Conservation (phyloP, 2,888 invertebrate species). For the Steromphala cineraria region DNA sequence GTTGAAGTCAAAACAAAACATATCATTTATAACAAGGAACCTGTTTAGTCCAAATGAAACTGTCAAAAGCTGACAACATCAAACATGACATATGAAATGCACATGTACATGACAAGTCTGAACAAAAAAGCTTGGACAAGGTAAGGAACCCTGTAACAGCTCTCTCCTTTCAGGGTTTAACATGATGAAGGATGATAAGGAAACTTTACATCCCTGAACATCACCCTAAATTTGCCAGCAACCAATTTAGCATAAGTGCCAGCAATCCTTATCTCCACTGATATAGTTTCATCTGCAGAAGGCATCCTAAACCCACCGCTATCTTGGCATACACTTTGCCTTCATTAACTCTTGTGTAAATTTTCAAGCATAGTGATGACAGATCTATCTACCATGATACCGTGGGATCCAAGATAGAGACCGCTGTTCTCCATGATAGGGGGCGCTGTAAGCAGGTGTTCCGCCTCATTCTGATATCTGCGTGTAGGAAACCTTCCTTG, state of each 20-base stretch:
- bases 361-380: constrained; percentile 5
- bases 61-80: too few species aligned
- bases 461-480: background rate
- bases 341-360: background rate
- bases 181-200: background rate
- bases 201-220: background rate
- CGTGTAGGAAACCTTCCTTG: too few species aligned
- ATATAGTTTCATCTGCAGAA: constrained; percentile 2
- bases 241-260: background rate
- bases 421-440: background rate
- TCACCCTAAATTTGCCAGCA: background rate
- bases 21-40: too few species aligned
- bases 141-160: background rate
- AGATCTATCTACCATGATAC: background rate
- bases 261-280: background rate
- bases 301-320: background rate
- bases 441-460: background rate
- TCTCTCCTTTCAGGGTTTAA: background rate
- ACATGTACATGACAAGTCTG: too few species aligned
- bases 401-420: background rate
- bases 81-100: too few species aligned
- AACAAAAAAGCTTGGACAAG: too few species aligned
- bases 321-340: constrained; percentile 2
- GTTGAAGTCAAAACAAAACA: too few species aligned
- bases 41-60: too few species aligned